Conservation (phyloP, 2,888 invertebrate species). For the Exocentrus adspersus region DNA sequence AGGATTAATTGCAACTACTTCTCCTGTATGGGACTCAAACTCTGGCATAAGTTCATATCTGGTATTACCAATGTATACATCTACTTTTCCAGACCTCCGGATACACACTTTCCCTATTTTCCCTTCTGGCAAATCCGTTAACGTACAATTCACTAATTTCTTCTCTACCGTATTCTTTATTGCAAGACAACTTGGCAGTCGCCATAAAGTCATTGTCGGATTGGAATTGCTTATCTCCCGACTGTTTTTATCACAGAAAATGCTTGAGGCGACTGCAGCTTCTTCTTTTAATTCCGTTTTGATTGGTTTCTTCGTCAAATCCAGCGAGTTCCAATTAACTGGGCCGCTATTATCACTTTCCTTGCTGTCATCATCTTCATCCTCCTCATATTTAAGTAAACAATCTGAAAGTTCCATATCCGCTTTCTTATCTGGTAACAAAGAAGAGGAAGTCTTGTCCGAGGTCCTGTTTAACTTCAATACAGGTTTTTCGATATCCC, state of each 20-base stretch:
- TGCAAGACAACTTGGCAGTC: constrained; percentile 59
- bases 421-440: not conserved
- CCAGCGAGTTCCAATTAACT: constrained; percentile 22
- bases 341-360: constrained; percentile 26
- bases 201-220: constrained; percentile 52
- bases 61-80: constrained; percentile 34
- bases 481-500: not conserved
- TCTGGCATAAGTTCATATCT: constrained; percentile 33
- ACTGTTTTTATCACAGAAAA: constrained; percentile 34
- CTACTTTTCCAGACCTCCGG: constrained; percentile 39
- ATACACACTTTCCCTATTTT: constrained; percentile 39
- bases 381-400: constrained; percentile 22
- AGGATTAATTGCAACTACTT: constrained; percentile 28
- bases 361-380: constrained; percentile 29
- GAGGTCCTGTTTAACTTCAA: not conserved
- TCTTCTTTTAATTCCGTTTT: constrained; percentile 23
- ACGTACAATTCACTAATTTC: constrained; percentile 22
- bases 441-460: too few species aligned
- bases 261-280: not conserved
- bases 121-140: constrained; percentile 37
- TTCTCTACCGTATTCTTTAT: constrained; percentile 23
- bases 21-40: constrained; percentile 31
- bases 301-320: constrained; percentile 7
- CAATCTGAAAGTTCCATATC: constrained; percentile 24
- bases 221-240: constrained; percentile 51